Percentiles rank a stretch among this genome's conserved stretches.
phyloP scores from a whole-genome alignment of 1,140 invertebrate species.

The Aphidius gifuensis region DNA sequence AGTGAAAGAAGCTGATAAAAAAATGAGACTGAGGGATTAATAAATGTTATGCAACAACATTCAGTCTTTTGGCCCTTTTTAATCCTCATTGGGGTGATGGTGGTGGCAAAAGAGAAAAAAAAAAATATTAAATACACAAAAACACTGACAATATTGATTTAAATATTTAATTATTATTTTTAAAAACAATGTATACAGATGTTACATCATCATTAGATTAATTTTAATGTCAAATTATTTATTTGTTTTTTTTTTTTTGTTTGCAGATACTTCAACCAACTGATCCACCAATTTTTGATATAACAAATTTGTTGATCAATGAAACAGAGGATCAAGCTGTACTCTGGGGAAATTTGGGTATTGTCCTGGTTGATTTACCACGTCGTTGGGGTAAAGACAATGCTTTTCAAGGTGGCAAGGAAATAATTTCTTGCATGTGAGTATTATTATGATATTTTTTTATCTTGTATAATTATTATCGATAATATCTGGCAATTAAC shows the following conservation, averaged over 20 bases:
- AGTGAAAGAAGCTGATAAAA: not conserved
- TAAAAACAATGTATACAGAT: too few species aligned
- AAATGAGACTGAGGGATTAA: slow-evolving; percentile 2
- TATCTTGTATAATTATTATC: not conserved
- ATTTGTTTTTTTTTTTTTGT: slow-evolving; percentile 3
- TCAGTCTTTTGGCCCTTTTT: too few species aligned
- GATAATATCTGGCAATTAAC: too few species aligned
- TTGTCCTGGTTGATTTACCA: slow-evolving; percentile 50
- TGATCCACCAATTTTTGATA: slow-evolving; percentile 53
- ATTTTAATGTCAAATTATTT: too few species aligned
- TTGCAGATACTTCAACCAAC: slow-evolving; percentile 48
- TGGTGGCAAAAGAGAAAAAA: too few species aligned
- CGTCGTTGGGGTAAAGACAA: slow-evolving; percentile 52
- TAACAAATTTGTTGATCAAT: slow-evolving; percentile 51
- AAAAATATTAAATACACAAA: too few species aligned
- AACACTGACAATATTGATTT: too few species aligned
- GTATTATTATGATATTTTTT: slow-evolving; percentile 32
- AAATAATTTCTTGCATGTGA: slow-evolving; percentile 47
- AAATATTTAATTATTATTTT: too few species aligned
- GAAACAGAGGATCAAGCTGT: slow-evolving; percentile 49
- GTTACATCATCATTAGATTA: too few species aligned
- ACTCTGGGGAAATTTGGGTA: slow-evolving; percentile 49
- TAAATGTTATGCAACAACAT: not conserved
- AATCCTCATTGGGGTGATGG: too few species aligned
- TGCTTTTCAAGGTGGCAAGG: slow-evolving; percentile 46